Conservation (phyloP, 2,888 invertebrate genomes). For the Creontiades dilutus region DNA sequence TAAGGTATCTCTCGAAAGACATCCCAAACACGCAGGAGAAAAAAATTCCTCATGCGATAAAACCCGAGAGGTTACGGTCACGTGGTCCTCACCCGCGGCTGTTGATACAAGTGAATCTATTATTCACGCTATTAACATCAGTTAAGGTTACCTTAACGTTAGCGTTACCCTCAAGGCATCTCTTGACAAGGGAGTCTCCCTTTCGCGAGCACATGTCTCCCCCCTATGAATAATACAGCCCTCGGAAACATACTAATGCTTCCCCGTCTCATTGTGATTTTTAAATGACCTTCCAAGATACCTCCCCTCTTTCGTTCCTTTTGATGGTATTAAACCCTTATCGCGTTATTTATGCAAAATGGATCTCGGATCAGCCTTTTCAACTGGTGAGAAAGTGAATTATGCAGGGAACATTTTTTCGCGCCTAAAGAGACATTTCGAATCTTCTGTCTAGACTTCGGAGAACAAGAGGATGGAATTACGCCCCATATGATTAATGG, state of each 20-base stretch:
- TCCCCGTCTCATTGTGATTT: constrained; percentile 65
- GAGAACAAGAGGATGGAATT: constrained; percentile 13
- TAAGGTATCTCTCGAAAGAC: constrained; percentile 15
- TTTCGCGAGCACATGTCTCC: constrained; percentile 12
- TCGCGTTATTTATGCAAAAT: constrained; percentile 66
- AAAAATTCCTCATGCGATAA: constrained; percentile 53
- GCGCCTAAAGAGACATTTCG: constrained; percentile 57
- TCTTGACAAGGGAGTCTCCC: background rate
- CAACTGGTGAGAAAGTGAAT: constrained; percentile 64
- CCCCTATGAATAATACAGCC: constrained; percentile 65
- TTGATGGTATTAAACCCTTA: constrained; percentile 67
- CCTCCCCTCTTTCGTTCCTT: constrained; percentile 14
- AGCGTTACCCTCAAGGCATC: constrained; percentile 60
- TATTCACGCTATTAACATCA: constrained; percentile 66
- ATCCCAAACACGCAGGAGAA: constrained; percentile 17
- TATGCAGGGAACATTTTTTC: constrained; percentile 62
- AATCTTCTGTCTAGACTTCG: constrained; percentile 30
- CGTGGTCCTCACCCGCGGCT: constrained; percentile 49
- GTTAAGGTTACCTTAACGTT: constrained; percentile 60
- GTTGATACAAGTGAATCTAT: constrained; percentile 67
- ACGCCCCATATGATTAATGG: constrained; percentile 51
- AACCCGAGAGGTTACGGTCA: constrained; percentile 50
- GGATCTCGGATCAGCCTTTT: constrained; percentile 49
- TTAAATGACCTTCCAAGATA: constrained; percentile 60
- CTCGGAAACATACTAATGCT: constrained; percentile 55